Conservation (phyloP, 1,140 invertebrate species). For the Aphelenchoides avenae region DNA sequence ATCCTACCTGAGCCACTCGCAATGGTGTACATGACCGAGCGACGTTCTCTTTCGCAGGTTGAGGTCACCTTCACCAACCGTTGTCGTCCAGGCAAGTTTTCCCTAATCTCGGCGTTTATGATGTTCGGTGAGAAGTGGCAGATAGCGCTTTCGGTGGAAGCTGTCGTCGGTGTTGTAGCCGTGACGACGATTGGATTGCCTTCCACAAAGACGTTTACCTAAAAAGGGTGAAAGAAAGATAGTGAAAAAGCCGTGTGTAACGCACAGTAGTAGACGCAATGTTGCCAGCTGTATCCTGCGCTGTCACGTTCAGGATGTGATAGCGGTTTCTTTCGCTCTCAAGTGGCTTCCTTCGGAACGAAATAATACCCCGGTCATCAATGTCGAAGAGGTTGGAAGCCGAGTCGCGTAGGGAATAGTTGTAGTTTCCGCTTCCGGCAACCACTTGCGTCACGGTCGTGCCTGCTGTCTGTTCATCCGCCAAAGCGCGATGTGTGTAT, state of each 20-base stretch:
- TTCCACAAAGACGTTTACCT: slow-evolving; percentile 44
- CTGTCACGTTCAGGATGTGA: slow-evolving; percentile 31
- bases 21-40: too few species aligned
- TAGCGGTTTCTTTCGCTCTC: slow-evolving; percentile 34
- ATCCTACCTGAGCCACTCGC: background rate
- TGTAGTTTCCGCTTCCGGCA: slow-evolving; percentile 36
- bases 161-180: slow-evolving; percentile 25
- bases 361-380: slow-evolving; percentile 32
- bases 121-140: slow-evolving; percentile 42
- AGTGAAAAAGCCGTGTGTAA: slow-evolving; percentile 6
- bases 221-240: slow-evolving; percentile 20
- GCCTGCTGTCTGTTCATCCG: slow-evolving; percentile 27
- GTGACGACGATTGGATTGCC: slow-evolving; percentile 36
- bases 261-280: slow-evolving; percentile 15
- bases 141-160: background rate
- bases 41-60: too few species aligned
- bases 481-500: slow-evolving; percentile 22
- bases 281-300: slow-evolving; percentile 20
- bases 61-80: slow-evolving; percentile 35
- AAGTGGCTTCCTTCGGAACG: slow-evolving; percentile 31
- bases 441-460: slow-evolving; percentile 42
- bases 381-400: slow-evolving; percentile 33
- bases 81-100: slow-evolving; percentile 37
- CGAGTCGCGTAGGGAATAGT: slow-evolving; percentile 37
- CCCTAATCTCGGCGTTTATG: slow-evolving; percentile 46